Percentiles rank a stretch among this genome's conserved stretches.
Evolutionary conservation across 1,140 invertebrate species (phyloP).

Genomic region (Steinernema feltiae): DNA sequence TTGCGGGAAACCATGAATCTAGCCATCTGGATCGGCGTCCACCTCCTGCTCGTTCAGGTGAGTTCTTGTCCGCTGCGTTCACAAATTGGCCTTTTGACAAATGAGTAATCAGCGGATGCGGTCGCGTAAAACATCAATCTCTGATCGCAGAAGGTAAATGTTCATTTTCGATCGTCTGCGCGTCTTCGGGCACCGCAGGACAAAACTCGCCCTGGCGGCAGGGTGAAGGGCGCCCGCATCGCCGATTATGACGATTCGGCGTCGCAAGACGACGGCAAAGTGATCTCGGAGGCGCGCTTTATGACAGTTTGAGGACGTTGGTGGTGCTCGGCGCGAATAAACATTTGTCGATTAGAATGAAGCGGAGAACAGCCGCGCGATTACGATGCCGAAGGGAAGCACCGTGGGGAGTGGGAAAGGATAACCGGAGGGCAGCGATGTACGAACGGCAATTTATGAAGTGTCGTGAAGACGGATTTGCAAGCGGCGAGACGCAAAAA

Average conservation of each 20-base stretch:
- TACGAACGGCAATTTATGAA: background rate
- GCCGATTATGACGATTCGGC: background rate
- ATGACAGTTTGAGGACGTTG: background rate
- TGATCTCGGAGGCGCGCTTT: background rate
- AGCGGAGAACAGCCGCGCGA: conserved; percentile 7
- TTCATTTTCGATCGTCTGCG: background rate
- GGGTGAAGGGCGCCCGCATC: background rate
- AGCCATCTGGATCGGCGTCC: conserved; percentile 1
- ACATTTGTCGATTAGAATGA: background rate
- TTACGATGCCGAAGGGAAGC: conserved; percentile 3
- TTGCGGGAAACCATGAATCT: background rate
- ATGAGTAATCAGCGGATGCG: conserved; percentile 8
- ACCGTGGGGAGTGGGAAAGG: background rate
- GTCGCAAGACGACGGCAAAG: background rate
- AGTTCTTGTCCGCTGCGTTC: background rate
- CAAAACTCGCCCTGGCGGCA: background rate
- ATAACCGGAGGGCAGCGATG: background rate
- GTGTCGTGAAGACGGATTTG: conserved; percentile 6
- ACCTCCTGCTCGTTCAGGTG: background rate
- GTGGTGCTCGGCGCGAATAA: background rate
- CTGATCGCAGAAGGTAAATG: conserved; percentile 2
- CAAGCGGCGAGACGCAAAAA: background rate
- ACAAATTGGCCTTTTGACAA: background rate
- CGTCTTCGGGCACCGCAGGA: background rate
- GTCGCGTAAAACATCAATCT: conserved; percentile 7